phyloP scores from a whole-genome alignment of 2,113 vertebrate genomes.

The Sterna hirundo region DNA sequence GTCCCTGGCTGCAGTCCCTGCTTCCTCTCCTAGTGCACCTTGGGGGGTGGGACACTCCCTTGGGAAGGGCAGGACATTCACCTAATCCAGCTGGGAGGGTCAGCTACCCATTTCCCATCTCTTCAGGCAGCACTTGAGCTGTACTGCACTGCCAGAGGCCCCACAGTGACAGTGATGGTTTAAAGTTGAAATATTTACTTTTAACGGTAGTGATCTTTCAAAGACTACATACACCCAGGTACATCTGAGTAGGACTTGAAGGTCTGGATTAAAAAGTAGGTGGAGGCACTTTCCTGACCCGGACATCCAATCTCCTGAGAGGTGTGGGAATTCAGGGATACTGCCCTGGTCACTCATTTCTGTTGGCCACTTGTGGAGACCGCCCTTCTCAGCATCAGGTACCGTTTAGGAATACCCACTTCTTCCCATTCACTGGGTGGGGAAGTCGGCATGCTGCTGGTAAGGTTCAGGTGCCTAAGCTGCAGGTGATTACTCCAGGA shows the following conservation, averaged over 20 bases:
- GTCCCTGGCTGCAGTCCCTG: neutral
- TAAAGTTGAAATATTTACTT: neutral
- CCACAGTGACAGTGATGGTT: neutral
- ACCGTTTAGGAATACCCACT: accelerated
- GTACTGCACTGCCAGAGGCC: neutral
- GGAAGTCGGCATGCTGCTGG: neutral
- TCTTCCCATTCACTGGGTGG: neutral
- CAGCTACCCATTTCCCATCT: neutral
- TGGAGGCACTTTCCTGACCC: neutral
- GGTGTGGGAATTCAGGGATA: neutral
- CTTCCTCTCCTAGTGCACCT: neutral
- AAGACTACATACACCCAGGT: neutral
- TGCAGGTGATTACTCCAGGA: neutral
- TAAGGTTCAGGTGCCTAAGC: neutral
- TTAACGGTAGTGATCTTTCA: neutral
- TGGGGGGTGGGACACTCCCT: neutral
- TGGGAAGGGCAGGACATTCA: neutral
- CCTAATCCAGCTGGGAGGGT: neutral
- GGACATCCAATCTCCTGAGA: neutral
- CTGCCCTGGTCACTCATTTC: neutral
- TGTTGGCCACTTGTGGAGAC: neutral
- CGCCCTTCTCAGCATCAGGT: neutral
- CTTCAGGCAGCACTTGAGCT: neutral
- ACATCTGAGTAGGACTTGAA: neutral
- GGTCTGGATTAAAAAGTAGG: neutral